Percentiles rank a stretch among this genome's conserved stretches.
Conservation (phyloP, 1,140 invertebrate genomes). For the Calosoma granatense region DNA sequence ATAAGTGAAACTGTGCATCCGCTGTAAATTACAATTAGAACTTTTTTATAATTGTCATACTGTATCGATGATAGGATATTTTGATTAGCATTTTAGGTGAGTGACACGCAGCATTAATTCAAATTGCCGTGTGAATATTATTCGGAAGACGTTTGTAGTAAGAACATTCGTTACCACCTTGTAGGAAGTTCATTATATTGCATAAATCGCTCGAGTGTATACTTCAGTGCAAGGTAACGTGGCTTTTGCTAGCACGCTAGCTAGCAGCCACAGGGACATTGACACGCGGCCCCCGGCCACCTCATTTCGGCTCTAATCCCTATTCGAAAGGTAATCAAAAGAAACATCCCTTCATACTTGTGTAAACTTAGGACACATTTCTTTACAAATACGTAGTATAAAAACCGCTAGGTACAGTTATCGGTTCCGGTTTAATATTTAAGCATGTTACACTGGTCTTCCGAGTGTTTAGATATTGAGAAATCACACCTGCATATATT, state of each 20-base stretch:
- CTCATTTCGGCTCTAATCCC: not conserved
- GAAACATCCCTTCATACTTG: not conserved
- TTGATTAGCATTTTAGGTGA: not conserved
- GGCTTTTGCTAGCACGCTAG: too few species aligned
- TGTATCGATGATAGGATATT: not conserved
- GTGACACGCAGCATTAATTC: not conserved
- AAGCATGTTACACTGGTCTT: not conserved
- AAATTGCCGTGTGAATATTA: too few species aligned
- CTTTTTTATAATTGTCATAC: not conserved
- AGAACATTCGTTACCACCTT: too few species aligned
- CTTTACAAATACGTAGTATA: too few species aligned
- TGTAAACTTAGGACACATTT: not conserved
- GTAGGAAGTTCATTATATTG: too few species aligned
- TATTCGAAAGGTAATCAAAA: not conserved
- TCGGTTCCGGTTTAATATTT: not conserved
- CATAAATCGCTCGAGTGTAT: too few species aligned
- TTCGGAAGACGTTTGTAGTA: too few species aligned
- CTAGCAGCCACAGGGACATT: not conserved
- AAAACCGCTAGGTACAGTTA: not conserved
- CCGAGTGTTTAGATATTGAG: too few species aligned
- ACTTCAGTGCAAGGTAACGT: not conserved
- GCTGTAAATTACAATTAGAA: not conserved
- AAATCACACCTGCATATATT: not conserved
- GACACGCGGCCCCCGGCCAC: not conserved
- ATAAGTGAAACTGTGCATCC: not conserved